Percentiles rank a stretch among this genome's conserved stretches.
Conservation (phyloP, 2,888 invertebrate genomes). For the Chymomyza procnemis region DNA sequence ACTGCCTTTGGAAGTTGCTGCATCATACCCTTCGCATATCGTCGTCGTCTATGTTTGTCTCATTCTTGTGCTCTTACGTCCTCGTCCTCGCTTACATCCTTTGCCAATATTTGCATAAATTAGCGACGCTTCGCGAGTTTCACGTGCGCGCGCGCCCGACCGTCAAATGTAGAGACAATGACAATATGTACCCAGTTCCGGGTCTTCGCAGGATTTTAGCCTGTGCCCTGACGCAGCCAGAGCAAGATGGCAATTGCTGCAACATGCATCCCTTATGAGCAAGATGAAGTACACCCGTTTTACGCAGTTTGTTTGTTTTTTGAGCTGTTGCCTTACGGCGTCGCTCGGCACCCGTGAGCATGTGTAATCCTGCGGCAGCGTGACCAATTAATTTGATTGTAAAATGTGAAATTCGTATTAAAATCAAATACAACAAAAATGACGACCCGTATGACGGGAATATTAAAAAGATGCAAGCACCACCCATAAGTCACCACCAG, state of each 20-base stretch:
- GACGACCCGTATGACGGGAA: conserved; percentile 73
- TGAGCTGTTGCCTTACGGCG: conserved; percentile 55
- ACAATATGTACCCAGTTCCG: conserved; percentile 34
- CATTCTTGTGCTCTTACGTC: neutral
- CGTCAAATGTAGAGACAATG: conserved; percentile 65
- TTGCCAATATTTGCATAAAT: conserved; percentile 77
- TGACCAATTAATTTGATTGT: conserved; percentile 79
- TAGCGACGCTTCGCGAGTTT: conserved; percentile 65
- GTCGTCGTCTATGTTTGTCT: neutral
- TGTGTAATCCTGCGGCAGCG: conserved; percentile 74
- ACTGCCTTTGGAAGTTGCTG: conserved; percentile 40
- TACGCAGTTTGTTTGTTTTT: conserved; percentile 43
- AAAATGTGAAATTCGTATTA: conserved; percentile 78
- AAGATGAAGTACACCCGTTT: conserved; percentile 13
- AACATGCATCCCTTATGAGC: conserved; percentile 54
- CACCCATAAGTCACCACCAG: neutral
- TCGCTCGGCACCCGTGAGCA: neutral
- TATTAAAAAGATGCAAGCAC: conserved; percentile 65
- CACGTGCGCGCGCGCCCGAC: conserved; percentile 63
- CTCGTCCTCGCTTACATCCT: conserved; percentile 18
- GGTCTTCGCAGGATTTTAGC: neutral
- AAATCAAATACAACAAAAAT: conserved; percentile 76
- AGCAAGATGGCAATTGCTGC: conserved; percentile 9
- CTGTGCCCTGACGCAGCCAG: neutral
- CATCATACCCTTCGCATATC: neutral